Evolutionary conservation across 2,113 vertebrate species (phyloP).

Genomic region (Nerophis lumbriciformis): DNA sequence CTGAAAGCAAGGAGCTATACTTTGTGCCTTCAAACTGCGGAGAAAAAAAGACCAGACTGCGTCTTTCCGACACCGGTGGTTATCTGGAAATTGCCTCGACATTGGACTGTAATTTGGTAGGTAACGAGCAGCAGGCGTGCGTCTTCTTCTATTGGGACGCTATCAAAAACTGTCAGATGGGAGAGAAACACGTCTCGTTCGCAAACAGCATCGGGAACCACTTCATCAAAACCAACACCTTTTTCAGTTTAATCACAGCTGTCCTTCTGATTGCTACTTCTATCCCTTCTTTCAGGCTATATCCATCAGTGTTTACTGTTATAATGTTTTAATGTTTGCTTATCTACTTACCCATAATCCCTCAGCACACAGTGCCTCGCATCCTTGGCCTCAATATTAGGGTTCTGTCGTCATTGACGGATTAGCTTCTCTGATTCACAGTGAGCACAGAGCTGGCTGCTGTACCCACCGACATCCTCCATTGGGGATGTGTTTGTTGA

Average conservation of each 20-base stretch:
- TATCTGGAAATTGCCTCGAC: conserved; percentile 61
- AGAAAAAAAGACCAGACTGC: conserved; percentile 38
- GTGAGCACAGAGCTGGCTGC: conserved; percentile 37
- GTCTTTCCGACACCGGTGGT: conserved; percentile 47
- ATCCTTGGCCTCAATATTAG: conserved; percentile 48
- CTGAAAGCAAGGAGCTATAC: conserved; percentile 47
- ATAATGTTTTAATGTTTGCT: conserved; percentile 58
- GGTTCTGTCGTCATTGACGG: conserved; percentile 42
- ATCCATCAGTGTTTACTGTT: conserved; percentile 52
- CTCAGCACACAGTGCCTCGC: conserved; percentile 42
- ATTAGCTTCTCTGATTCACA: conserved; percentile 51
- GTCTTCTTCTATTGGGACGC: conserved; percentile 46
- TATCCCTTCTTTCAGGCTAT: neutral
- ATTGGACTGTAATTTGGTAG: conserved; percentile 57
- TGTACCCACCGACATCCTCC: conserved; percentile 13
- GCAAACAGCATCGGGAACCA: conserved; percentile 35
- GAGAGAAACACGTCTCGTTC: conserved; percentile 48
- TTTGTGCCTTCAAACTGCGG: conserved; percentile 44
- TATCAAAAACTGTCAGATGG: conserved; percentile 45
- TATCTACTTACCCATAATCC: conserved; percentile 61
- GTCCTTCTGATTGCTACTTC: neutral
- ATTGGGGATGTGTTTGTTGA: conserved; percentile 5
- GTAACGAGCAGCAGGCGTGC: conserved; percentile 53
- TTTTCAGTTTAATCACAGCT: conserved; percentile 1
- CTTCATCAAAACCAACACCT: conserved; percentile 20